Evolutionary conservation across 2,113 vertebrate species (phyloP), one percentile per base, ranked within the genome.

Genomic region (Planiliza haematocheilus): DNA sequence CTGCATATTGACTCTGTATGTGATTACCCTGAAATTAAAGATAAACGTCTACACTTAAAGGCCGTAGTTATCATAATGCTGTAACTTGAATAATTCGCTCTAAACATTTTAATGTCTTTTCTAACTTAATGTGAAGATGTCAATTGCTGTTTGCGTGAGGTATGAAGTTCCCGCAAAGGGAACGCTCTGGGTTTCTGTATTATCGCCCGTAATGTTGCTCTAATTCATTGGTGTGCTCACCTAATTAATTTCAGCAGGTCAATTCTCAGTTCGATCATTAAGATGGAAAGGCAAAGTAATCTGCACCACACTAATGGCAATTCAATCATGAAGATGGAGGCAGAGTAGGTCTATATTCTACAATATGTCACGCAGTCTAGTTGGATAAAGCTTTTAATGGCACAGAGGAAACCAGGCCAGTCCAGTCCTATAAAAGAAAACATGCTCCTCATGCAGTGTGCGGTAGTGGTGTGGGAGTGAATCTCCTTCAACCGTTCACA

Each of bases 241-340:
- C 53, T 82, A 58, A 86, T 77, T 74, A 50, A 75, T 65, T 71
- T 42, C 17, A 58, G 61, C 69, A 49, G 76, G 58, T 78, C 73
- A 75, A 59, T 78, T 83, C 66, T 74, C 65, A 53, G 45, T 72
- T 57, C 37, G 61, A 69, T 82, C 67, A 86, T 86, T 79, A 77
- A 36, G 52, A 74, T 45, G 61, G 68, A 68, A 37, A 77, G 53
- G 68, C 55, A 63, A 77, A 72, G 75, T 62, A 70, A 84, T 82
- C 57, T 78, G 48, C 48, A 68, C 53, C 73, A 76, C 79, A 68
- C 52, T 70, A 76, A 83, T 77, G 77, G 70, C 60, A 68, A 48
- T 77, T 73, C 75, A 84, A 82, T 86, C 65, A 58, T 42, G 60
- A 36, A 8, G 37, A 56, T 2, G 30, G 30, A 62, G 56, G 56